These are phyloP conservation scores for Brotula barbata DNA, from an alignment of 2,797 vertebrate genomes.

Conservation along the genomic window DNA sequence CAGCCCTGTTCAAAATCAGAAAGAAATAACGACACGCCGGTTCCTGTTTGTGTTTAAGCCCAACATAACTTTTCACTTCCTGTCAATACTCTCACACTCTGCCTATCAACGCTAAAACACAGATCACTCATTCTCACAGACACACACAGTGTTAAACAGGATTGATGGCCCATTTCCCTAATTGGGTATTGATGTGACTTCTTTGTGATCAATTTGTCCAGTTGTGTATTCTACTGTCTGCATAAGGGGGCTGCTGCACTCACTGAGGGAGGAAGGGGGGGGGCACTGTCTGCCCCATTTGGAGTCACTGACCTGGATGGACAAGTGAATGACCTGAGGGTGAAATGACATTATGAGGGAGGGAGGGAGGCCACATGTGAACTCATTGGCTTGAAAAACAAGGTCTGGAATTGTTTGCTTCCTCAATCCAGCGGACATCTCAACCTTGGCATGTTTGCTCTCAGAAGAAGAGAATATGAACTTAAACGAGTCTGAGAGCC, in stretches of 20 bases:
- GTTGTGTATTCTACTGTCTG: constrained; percentile 56
- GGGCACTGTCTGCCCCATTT: constrained; percentile 51
- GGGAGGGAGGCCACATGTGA: constrained; percentile 26
- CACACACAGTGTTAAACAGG: constrained; percentile 23
- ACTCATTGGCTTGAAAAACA: constrained; percentile 15
- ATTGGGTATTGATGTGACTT: constrained; percentile 55
- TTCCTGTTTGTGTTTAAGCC: constrained; percentile 16
- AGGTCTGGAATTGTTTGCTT: neutral
- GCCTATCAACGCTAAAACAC: constrained; percentile 32
- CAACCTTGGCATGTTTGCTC: constrained; percentile 2
- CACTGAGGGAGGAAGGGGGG: neutral
- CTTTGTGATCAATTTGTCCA: constrained; percentile 46
- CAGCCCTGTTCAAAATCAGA: constrained; percentile 7
- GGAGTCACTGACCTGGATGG: constrained; percentile 71
- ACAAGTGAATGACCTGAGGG: constrained; percentile 56
- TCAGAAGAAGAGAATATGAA: neutral
- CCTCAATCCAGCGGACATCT: neutral
- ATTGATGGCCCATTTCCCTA: constrained; percentile 59
- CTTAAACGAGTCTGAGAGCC: neutral
- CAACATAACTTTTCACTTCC: constrained; percentile 27
- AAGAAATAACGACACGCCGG: constrained; percentile 24
- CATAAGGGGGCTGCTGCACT: constrained; percentile 16
- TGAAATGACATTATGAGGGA: constrained; percentile 31
- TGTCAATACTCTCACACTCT: constrained; percentile 45
- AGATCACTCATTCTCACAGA: constrained; percentile 25